Evolutionary conservation across 2,797 vertebrate genomes (phyloP), one percentile per base, ranked within the genome.

Genomic region (Spinibarbus caldwelli): DNA sequence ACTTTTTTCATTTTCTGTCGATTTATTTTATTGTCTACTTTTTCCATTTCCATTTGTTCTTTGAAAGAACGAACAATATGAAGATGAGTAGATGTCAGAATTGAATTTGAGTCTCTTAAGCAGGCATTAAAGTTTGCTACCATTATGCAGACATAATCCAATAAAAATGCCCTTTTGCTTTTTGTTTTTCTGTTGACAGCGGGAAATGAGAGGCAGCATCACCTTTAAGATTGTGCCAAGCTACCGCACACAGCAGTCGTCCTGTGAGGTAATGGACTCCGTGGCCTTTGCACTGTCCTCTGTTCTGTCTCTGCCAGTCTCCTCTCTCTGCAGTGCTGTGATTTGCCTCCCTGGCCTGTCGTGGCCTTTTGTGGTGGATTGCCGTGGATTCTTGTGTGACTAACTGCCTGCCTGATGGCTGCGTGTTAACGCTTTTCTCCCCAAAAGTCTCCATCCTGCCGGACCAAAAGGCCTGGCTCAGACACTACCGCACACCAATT

Each of bases 141-240:
- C n/a, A n/a, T n/a, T 62, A 29, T 5, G 14, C 6, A 62, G 26
- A 59, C 34, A 57, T 66, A 47, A 41, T 68, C n/a, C 54, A 19
- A 23, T 41, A 34, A 57, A 77, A 54, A 23, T 21, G 0, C 5
- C 6, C 9, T 43, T 59, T 14, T 11, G 38, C 41, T 59, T 57
- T 87, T 29, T 88, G 21, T 85, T n/a, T 88, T 59, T 91, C 23
- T 91, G 1, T 15, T 91, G 73, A 83, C 94, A 98, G 98, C 97
- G 95, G 90, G 98, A 99, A 94, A 99, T 99, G 97, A 94, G 98
- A 90, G 98, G 98, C 87, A 99, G 98, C 92, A 99, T 99, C 91
- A 99, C 98, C 87, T 99, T 99, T 92, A 99, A 99, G 95, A 99
- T 99, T 72, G 98, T 99, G 90, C 98, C 98, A 90, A 98, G 97